Evolutionary conservation across 37 sponge, comb jelly and placozoan genomes (phyloP).

Genomic region (Chondrosia reniformis): DNA sequence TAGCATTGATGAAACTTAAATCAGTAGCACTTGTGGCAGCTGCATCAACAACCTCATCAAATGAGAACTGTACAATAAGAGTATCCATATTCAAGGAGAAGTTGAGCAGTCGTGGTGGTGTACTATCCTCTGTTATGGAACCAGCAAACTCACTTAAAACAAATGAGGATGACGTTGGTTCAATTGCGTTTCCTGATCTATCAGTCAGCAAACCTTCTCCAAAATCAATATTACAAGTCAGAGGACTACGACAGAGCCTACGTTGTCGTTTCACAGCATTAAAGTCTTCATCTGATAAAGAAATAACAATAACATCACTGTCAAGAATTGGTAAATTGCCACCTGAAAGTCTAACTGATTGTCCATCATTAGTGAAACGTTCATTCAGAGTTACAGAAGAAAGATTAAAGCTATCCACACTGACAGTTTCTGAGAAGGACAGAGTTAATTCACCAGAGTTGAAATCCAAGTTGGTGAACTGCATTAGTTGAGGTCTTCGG

Average conservation of each 20-base stretch:
- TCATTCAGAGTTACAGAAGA: slow-evolving; percentile 47
- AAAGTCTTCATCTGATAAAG: slow-evolving; percentile 40
- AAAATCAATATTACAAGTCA: slow-evolving; percentile 49
- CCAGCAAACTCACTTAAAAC: not conserved
- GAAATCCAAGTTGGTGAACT: slow-evolving; percentile 72
- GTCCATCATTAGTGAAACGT: slow-evolving; percentile 17
- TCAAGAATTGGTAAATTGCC: slow-evolving; percentile 20
- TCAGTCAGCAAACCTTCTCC: slow-evolving; percentile 53
- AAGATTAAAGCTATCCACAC: slow-evolving; percentile 51
- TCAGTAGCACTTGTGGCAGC: slow-evolving; percentile 40
- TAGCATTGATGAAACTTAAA: slow-evolving; percentile 47
- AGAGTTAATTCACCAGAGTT: slow-evolving; percentile 64
- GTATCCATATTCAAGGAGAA: slow-evolving; percentile 70
- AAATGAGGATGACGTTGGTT: slow-evolving; percentile 34
- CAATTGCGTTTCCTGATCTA: slow-evolving; percentile 54
- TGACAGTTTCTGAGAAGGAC: slow-evolving; percentile 75
- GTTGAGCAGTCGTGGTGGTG: slow-evolving; percentile 62
- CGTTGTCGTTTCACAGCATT: slow-evolving; percentile 48
- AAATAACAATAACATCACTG: slow-evolving; percentile 49
- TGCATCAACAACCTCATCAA: slow-evolving; percentile 76
- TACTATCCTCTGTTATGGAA: slow-evolving; percentile 47
- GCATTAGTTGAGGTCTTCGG: slow-evolving; percentile 45
- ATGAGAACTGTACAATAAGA: slow-evolving; percentile 42
- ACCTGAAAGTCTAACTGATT: slow-evolving; percentile 25
- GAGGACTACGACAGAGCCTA: slow-evolving; percentile 33